Conservation (phyloP, 2,113 vertebrate species). For the Ginglymostoma cirratum region DNA sequence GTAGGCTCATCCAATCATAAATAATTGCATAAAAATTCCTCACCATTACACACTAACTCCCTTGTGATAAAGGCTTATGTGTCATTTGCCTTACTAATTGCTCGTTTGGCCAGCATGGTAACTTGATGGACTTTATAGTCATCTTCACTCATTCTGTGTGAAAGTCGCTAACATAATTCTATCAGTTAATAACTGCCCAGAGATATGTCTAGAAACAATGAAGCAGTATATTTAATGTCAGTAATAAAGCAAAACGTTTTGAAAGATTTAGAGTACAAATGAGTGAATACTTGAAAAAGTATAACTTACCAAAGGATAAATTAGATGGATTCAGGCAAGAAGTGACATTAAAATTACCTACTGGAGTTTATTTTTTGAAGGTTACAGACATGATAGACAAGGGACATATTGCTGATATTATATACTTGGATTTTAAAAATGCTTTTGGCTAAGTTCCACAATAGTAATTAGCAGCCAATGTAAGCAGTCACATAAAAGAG, state of each 20-base stretch:
- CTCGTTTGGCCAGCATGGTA: not conserved
- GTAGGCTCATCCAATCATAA: too few relatives aligned
- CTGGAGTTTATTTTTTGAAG: not conserved
- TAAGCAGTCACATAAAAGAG: not conserved
- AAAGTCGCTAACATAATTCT: not conserved
- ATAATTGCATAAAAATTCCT: too few relatives aligned
- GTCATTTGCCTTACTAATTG: too few relatives aligned
- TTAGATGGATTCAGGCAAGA: slow-evolving; percentile 5
- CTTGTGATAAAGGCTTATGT: too few relatives aligned
- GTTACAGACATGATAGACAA: slow-evolving; percentile 22
- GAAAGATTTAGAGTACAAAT: slow-evolving; percentile 16
- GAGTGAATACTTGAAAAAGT: not conserved
- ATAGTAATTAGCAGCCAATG: not conserved
- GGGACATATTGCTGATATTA: not conserved
- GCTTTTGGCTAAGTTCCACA: slow-evolving; percentile 17
- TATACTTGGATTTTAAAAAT: slow-evolving; percentile 9
- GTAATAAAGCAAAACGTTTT: not conserved
- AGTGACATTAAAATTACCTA: slow-evolving; percentile 18
- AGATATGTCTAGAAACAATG: not conserved
- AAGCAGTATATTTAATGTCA: not conserved
- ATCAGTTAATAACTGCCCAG: slow-evolving; percentile 2
- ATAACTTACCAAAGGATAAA: not conserved
- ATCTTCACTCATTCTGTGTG: not conserved
- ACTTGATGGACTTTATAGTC: not conserved
- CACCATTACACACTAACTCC: too few relatives aligned